Percentiles rank a stretch among this genome's conserved stretches.
Evolutionary conservation across 2,888 invertebrate species (phyloP).

Genomic region (Junonia oenone): DNA sequence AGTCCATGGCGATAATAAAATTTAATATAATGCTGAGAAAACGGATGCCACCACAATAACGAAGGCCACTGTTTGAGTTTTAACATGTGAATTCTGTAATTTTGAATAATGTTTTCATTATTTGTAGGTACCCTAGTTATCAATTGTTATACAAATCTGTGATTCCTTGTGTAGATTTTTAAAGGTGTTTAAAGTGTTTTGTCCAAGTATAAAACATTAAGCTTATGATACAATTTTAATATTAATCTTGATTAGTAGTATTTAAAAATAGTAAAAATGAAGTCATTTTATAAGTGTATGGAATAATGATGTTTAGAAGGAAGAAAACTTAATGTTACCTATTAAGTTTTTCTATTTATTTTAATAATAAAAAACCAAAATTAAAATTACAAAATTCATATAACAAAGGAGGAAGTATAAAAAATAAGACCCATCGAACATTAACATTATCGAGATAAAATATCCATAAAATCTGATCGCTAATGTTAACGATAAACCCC

Average conservation of each 20-base stretch:
- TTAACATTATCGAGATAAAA: slow-evolving; percentile 18
- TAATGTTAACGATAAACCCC: slow-evolving; percentile 22
- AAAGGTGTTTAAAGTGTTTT: no score
- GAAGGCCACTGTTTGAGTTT: slow-evolving; percentile 41
- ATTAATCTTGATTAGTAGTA: no score
- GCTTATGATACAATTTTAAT: no score
- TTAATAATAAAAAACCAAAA: not conserved
- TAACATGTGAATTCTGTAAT: slow-evolving; percentile 30
- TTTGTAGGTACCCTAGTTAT: no score
- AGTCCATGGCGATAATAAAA: slow-evolving; percentile 79
- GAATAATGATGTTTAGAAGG: no score
- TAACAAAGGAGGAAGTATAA: not conserved
- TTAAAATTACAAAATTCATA: not conserved
- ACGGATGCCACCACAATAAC: slow-evolving; percentile 65
- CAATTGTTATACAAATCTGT: no score
- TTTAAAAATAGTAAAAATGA: no score
- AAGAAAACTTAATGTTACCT: no score
- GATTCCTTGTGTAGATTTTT: no score
- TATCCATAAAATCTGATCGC: slow-evolving; percentile 23
- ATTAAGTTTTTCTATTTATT: not conserved
- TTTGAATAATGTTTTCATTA: not conserved
- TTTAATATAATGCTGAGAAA: slow-evolving; percentile 76
- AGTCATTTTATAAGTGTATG: no score
- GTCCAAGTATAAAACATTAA: no score
- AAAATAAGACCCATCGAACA: not conserved